Base-by-base conservation (phyloP, 2,797 vertebrate genomes). In the Chelon labrosus region DNA sequence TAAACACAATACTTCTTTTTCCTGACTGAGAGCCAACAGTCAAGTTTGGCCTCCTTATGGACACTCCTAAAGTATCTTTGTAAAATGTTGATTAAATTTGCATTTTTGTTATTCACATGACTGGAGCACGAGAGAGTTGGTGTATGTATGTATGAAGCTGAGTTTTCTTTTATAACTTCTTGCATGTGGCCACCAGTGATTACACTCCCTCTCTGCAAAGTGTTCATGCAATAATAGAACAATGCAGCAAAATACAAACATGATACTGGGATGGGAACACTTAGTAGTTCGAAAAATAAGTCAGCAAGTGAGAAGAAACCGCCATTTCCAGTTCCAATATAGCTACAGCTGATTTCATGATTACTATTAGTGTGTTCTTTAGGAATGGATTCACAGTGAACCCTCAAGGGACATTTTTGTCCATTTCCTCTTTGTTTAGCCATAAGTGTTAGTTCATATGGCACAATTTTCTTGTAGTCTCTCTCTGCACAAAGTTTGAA, bases 41-140 rank as follows among this genome's bases (percentile, higher is more conserved):
- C 38, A 60, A 59, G 47, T 73, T 74, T 75, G 38, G 44, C 54
- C 76, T 73, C 69, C 49, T 37, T 27, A 50, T 2, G 10, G 68
- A 61, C 22, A 22, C 10, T 17, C 19, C 63, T 41, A 54, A 71
- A 74, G 55, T 56, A 55, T 47, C 10, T 14, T 13, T 9, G 27
- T 16, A 44, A 5, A 39, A 13, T 20, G 25, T 1, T 42, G 13
- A 42, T 25, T 60, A 5, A 35, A 44, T 58, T 22, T 39, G 3
- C 1, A 5, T n/a, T 44, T 16, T 22, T 22, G 0, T 17, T 27
- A 67, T 41, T 60, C 51, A 60, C 49, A 41, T 25, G 55, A 59
- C 35, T 31, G 20, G 9, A 38, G 25, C 8, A 58, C 38, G 27
- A 73, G 64, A 38, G 14, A 7, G 6, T 1, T 19, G 71, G 2